Evolutionary conservation across 2,888 invertebrate species (phyloP).

Genomic region (Tachina lurida): DNA sequence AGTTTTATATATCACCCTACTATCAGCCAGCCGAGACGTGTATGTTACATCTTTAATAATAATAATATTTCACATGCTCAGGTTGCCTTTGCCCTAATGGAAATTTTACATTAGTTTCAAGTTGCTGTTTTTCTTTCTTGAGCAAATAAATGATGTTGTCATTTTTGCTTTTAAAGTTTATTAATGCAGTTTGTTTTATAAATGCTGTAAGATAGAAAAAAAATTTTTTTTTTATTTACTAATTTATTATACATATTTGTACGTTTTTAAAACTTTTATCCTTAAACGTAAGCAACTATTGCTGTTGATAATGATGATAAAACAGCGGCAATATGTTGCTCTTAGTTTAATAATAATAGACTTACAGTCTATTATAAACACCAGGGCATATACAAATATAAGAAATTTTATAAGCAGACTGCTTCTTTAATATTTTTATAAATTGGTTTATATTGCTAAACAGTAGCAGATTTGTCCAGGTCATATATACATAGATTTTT

Average conservation of each 20-base stretch:
- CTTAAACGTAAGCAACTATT: background rate
- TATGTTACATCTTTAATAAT: background rate
- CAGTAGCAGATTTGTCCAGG: too few relatives aligned
- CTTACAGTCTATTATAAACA: too few relatives aligned
- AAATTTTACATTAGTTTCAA: background rate
- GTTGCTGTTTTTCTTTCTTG: conserved; percentile 2
- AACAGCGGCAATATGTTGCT: too few relatives aligned
- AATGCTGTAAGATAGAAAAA: background rate
- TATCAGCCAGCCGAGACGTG: background rate
- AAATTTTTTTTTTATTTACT: conserved; percentile 29
- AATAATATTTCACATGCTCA: background rate
- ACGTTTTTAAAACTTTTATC: background rate
- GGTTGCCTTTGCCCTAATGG: background rate
- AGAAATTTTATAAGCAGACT: too few relatives aligned
- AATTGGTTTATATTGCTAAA: too few relatives aligned
- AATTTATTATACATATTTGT: background rate
- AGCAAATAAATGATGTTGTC: background rate
- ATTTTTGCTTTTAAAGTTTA: conserved; percentile 13
- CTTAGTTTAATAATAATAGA: too few relatives aligned
- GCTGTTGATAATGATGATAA: too few relatives aligned
- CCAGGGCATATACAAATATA: too few relatives aligned
- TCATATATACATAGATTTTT: too few relatives aligned
- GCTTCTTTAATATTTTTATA: too few relatives aligned
- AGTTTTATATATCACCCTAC: too few relatives aligned
- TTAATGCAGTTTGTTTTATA: conserved; percentile 28